Evolutionary conservation across 2,113 vertebrate species (phyloP).

Genomic region (Hyperopisus bebe): DNA sequence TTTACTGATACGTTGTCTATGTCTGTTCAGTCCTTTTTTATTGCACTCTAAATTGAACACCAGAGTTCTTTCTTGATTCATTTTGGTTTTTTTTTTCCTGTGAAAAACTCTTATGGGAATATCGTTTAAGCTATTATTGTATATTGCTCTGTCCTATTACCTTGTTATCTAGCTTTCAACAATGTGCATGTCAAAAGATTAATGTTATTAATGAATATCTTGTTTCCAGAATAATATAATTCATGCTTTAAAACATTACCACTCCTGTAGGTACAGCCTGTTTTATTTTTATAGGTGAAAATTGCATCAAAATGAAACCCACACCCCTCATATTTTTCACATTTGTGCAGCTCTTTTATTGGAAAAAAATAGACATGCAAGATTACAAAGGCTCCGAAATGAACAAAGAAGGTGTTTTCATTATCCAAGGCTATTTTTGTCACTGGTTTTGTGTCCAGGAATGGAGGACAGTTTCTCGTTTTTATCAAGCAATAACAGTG

Average conservation of each 20-base stretch:
- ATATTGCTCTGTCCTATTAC: constrained; percentile 11
- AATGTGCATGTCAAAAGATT: constrained; percentile 15
- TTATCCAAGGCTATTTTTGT: not conserved
- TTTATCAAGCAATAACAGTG: not conserved
- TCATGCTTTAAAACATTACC: not conserved
- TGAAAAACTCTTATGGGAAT: constrained; percentile 5
- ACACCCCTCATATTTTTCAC: not conserved
- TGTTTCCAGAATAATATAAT: constrained; percentile 14
- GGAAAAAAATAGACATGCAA: not conserved
- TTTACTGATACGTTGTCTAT: not conserved
- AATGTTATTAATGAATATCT: constrained; percentile 19
- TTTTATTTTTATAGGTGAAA: constrained; percentile 10
- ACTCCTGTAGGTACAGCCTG: not conserved
- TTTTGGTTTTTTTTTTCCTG: not conserved
- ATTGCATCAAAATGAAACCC: constrained; percentile 14
- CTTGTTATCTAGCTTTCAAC: constrained; percentile 15
- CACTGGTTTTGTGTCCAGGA: not conserved
- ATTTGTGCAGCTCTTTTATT: constrained; percentile 1
- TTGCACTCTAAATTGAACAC: constrained; percentile 4
- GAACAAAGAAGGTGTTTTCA: constrained; percentile 6
- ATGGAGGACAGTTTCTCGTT: not conserved
- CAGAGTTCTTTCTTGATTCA: not conserved
- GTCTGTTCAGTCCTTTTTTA: not conserved
- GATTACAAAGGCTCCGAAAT: not conserved
- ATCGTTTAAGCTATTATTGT: constrained; percentile 10